Evolutionary conservation across 1,140 invertebrate genomes (phyloP).

Genomic region (Hormaphis cornu): DNA sequence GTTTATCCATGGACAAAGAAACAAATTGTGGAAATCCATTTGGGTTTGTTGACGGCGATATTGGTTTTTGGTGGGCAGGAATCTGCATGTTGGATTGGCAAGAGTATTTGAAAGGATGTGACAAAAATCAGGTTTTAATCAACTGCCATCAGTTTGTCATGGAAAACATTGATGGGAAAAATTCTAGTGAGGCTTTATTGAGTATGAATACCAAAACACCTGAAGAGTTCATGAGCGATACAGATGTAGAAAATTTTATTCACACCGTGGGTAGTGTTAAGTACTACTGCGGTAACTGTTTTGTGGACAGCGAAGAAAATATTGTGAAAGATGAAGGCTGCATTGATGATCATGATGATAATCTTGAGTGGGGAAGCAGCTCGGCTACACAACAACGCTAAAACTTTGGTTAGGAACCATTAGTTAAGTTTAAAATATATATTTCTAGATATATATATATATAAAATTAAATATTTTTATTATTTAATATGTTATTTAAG

Average conservation of each 20-base stretch:
- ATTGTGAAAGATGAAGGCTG: background rate
- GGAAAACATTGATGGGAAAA: background rate
- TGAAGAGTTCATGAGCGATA: slow-evolving; percentile 20
- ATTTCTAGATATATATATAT: background rate
- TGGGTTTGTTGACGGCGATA: slow-evolving; percentile 31
- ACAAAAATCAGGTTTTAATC: background rate
- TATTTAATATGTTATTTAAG: too few relatives aligned
- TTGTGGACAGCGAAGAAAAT: background rate
- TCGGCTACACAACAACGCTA: background rate
- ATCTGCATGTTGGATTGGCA: slow-evolving; percentile 34
- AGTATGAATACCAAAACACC: slow-evolving; percentile 13
- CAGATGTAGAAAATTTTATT: slow-evolving; percentile 24
- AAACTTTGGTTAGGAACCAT: background rate
- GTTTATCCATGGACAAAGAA: slow-evolving; percentile 30
- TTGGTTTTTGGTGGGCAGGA: slow-evolving; percentile 35
- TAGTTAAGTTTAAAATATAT: background rate
- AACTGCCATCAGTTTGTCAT: slow-evolving; percentile 1
- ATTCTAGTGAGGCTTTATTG: background rate
- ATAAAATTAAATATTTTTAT: too few relatives aligned
- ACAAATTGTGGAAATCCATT: slow-evolving; percentile 33
- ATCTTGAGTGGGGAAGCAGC: slow-evolving; percentile 1
- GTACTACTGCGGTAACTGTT: background rate
- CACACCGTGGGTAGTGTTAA: slow-evolving; percentile 31
- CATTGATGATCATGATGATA: background rate
- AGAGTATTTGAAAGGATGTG: slow-evolving; percentile 3